Percentiles rank a stretch among this genome's conserved stretches.
These are phyloP conservation scores for Phrixothrix hirtus DNA, from an alignment of 2,888 invertebrate species.

Conservation along the genomic window DNA sequence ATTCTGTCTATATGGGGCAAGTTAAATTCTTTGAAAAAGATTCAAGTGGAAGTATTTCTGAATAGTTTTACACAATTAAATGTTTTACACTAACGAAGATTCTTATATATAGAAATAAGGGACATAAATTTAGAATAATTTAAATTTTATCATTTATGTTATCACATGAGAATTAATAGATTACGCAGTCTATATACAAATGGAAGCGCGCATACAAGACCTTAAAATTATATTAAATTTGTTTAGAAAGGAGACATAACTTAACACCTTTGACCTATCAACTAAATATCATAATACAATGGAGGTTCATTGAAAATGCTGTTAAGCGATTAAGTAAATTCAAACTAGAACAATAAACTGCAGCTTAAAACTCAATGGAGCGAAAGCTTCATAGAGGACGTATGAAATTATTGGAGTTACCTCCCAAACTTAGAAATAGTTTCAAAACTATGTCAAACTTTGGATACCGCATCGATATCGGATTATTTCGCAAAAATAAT, in stretches of 20 bases:
- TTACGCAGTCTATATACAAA: too few relatives aligned
- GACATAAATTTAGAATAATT: too few relatives aligned
- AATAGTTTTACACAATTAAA: too few relatives aligned
- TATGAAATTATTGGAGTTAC: slow-evolving; percentile 39
- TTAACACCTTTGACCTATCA: slow-evolving; percentile 19
- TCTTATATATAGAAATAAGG: too few relatives aligned
- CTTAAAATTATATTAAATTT: neutral
- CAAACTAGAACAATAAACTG: slow-evolving; percentile 30
- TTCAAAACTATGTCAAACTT: slow-evolving; percentile 34
- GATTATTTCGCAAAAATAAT: neutral
- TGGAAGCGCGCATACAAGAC: neutral
- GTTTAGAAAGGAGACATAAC: slow-evolving; percentile 9
- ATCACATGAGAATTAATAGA: too few relatives aligned
- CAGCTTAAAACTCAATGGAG: slow-evolving; percentile 38
- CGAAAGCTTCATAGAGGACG: slow-evolving; percentile 34
- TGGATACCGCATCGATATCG: slow-evolving; percentile 17
- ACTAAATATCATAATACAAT: slow-evolving; percentile 26
- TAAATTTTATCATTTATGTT: too few relatives aligned
- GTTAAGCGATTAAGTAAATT: slow-evolving; percentile 26
- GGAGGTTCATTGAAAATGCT: slow-evolving; percentile 24
- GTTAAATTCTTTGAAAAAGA: too few relatives aligned
- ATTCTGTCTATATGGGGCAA: neutral
- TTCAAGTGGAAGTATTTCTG: too few relatives aligned
- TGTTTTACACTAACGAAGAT: too few relatives aligned
- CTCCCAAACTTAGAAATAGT: slow-evolving; percentile 37